A percentile compares a stretch with the other conserved stretches of the same genome.
Evolutionary conservation across 2,888 invertebrate genomes (phyloP).

Genomic region (Sarcophaga rosellei): DNA sequence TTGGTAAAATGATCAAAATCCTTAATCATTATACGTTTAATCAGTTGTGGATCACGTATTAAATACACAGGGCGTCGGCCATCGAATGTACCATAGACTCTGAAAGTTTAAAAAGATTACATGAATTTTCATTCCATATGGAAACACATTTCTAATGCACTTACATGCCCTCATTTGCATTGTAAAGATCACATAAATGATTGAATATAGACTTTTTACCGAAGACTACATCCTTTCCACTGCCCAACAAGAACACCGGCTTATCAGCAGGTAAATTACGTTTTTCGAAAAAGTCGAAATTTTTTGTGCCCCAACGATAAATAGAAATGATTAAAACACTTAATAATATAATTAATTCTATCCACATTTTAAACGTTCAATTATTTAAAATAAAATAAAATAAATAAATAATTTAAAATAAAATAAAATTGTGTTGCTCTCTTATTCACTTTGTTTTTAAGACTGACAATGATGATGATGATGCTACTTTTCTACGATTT

Average conservation of each 20-base stretch:
- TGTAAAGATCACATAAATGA: constrained; percentile 67
- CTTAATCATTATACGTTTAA: constrained; percentile 82
- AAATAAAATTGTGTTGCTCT: background rate
- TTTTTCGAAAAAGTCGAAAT: constrained; percentile 69
- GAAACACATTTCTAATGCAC: background rate
- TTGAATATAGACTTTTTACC: constrained; percentile 81
- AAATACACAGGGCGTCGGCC: constrained; percentile 78
- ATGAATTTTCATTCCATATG: too few species aligned
- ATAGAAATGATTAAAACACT: constrained; percentile 29
- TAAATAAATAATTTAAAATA: background rate
- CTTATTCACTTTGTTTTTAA: background rate
- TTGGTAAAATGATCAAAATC: constrained; percentile 83
- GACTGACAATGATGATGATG: background rate
- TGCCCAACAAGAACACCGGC: constrained; percentile 66
- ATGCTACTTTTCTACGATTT: too few species aligned
- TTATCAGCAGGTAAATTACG: constrained; percentile 66
- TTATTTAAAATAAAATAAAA: background rate
- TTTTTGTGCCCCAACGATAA: constrained; percentile 70
- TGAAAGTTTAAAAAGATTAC: constrained; percentile 64
- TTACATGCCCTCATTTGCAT: constrained; percentile 79
- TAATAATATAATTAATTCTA: constrained; percentile 38
- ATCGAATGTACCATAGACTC: constrained; percentile 81
- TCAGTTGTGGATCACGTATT: constrained; percentile 82
- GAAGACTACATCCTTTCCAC: constrained; percentile 59
- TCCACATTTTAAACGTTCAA: constrained; percentile 37